Evolutionary conservation across 2,797 vertebrate genomes (phyloP).

Genomic region (Hoplostethus mediterraneus): DNA sequence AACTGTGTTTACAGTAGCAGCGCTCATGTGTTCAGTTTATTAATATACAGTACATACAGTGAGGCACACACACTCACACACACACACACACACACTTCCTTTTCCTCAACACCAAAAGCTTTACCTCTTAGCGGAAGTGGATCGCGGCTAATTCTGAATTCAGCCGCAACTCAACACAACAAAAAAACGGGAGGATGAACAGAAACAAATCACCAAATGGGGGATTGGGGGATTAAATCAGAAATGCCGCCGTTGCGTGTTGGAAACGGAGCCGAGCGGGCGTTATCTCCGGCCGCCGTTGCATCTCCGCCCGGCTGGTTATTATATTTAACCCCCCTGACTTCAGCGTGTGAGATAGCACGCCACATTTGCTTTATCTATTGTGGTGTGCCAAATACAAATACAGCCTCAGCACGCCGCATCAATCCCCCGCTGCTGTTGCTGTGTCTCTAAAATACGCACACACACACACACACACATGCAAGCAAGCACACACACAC

Average conservation of each 20-base stretch:
- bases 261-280: constrained; percentile 24
- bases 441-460: constrained; percentile 52
- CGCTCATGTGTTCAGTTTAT: constrained; percentile 8
- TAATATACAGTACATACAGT: constrained; percentile 30
- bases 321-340: constrained; percentile 63
- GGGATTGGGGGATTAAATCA: constrained; percentile 55
- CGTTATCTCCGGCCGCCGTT: constrained; percentile 33
- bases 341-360: constrained; percentile 53
- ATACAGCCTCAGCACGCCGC: constrained; percentile 44
- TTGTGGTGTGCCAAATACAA: constrained; percentile 52
- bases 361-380: constrained; percentile 70
- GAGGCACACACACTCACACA: background rate
- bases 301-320: constrained; percentile 39
- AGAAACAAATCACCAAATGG: constrained; percentile 38
- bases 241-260: constrained; percentile 26
- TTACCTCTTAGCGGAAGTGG: constrained; percentile 26
- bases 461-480: background rate
- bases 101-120: constrained; percentile 33
- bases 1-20: background rate
- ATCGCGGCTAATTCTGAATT: constrained; percentile 27
- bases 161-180: constrained; percentile 32
- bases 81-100: constrained; percentile 7
- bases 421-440: constrained; percentile 62
- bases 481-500: constrained; percentile 5
- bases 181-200: constrained; percentile 35